These are phyloP conservation scores for Bufotes viridis DNA, from an alignment of 2,797 vertebrate genomes.

Conservation along the genomic window DNA sequence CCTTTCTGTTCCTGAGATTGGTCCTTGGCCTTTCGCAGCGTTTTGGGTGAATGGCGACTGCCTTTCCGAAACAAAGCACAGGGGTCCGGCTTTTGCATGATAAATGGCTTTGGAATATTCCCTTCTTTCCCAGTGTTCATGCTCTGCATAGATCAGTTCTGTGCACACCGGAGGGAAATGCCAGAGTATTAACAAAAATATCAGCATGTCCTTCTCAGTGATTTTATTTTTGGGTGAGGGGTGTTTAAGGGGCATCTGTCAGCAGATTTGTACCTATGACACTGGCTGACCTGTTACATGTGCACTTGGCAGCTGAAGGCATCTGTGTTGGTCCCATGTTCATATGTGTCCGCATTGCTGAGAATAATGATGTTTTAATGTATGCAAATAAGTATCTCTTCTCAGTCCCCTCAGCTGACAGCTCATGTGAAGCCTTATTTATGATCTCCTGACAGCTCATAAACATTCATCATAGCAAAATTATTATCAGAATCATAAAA, in stretches of 20 bases:
- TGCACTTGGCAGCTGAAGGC: too few relatives aligned
- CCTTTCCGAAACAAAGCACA: background rate
- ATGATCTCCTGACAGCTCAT: too few relatives aligned
- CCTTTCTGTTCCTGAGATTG: background rate
- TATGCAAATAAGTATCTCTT: too few relatives aligned
- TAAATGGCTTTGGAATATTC: slow-evolving; percentile 1
- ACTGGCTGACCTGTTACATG: too few relatives aligned
- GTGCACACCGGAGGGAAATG: background rate
- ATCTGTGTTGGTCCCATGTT: too few relatives aligned
- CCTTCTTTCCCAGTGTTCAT: background rate
- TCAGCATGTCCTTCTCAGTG: background rate
- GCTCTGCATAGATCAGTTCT: background rate
- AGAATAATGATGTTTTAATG: too few relatives aligned
- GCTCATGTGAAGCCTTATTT: too few relatives aligned
- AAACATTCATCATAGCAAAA: too few relatives aligned
- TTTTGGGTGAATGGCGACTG: slow-evolving; percentile 11
- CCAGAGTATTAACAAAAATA: background rate
- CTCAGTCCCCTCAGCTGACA: too few relatives aligned
- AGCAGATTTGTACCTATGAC: too few relatives aligned
- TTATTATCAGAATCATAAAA: too few relatives aligned
- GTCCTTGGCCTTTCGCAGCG: background rate
- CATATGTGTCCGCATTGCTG: too few relatives aligned
- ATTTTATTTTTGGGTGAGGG: background rate
- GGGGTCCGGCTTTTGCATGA: slow-evolving; percentile 14
- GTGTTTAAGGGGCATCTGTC: background rate